Percentiles rank a stretch among this genome's conserved stretches.
Evolutionary conservation across 2,113 vertebrate genomes (phyloP).

Genomic region (Macquaria australasica): DNA sequence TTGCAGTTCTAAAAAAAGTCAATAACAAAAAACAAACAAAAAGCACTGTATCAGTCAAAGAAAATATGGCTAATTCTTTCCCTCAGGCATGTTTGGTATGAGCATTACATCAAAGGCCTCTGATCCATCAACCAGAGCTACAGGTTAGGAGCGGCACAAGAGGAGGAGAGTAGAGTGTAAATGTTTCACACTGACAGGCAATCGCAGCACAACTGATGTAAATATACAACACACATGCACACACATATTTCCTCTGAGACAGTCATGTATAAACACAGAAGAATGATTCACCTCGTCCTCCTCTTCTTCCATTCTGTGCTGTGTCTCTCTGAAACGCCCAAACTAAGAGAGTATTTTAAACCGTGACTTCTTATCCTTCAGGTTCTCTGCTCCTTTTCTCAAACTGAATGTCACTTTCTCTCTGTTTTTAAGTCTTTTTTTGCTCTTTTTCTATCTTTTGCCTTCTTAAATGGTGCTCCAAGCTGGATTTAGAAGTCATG

Average conservation of each 20-base stretch:
- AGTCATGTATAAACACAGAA: constrained; percentile 14
- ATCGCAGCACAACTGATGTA: constrained; percentile 4
- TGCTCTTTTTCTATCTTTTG: constrained; percentile 11
- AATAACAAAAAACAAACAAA: background rate
- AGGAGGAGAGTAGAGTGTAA: background rate
- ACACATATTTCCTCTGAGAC: constrained; percentile 2
- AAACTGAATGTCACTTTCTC: background rate
- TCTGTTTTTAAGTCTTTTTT: background rate
- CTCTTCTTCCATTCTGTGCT: constrained; percentile 71
- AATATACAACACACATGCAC: constrained; percentile 1
- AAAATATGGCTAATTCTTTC: background rate
- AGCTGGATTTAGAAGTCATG: constrained; percentile 21
- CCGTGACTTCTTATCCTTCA: background rate
- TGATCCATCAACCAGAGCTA: constrained; percentile 20
- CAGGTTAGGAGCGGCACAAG: constrained; percentile 17
- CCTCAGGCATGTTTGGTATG: background rate
- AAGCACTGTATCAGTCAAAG: no score
- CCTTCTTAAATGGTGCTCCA: constrained; percentile 15
- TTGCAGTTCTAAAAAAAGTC: background rate
- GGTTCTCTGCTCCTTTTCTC: background rate
- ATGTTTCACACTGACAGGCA: constrained; percentile 9
- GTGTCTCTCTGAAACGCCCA: background rate
- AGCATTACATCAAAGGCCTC: background rate
- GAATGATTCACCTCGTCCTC: constrained; percentile 74
- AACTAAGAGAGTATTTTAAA: constrained; percentile 20